A percentile compares a stretch with the other conserved stretches of the same genome.
Evolutionary conservation across 2,113 vertebrate genomes (phyloP).

Genomic region (Oryzias celebensis): DNA sequence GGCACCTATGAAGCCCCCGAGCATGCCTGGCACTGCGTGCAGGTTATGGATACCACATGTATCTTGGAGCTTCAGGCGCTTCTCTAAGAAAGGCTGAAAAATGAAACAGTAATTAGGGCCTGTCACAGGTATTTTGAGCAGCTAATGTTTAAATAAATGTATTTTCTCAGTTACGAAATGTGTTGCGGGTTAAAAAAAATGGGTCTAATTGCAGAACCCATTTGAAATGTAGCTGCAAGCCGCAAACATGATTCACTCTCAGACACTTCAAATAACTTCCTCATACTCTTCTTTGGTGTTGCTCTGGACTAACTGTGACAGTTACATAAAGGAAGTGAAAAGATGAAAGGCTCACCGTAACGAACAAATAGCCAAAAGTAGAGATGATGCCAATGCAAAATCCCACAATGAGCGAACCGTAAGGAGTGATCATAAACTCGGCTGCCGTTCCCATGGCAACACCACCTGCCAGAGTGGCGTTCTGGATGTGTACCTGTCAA

Average conservation of each 20-base stretch:
- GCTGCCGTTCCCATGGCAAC: constrained; percentile 92
- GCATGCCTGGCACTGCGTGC: constrained; percentile 89
- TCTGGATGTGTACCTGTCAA: constrained; percentile 93
- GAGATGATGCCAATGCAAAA: constrained; percentile 87
- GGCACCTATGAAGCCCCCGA: constrained; percentile 89
- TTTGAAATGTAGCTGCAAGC: no score
- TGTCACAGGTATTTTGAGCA: no score
- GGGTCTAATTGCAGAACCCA: no score
- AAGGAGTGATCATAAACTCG: constrained; percentile 92
- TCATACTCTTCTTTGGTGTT: no score
- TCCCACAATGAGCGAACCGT: constrained; percentile 89
- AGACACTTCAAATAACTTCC: no score
- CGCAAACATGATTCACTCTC: no score
- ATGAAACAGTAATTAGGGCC: neutral
- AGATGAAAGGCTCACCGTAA: constrained; percentile 81
- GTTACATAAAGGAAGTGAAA: neutral
- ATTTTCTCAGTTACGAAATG: no score
- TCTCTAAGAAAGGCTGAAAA: constrained; percentile 87
- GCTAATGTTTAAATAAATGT: no score
- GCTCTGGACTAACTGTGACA: neutral
- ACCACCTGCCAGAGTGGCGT: constrained; percentile 87
- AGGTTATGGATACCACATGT: constrained; percentile 95
- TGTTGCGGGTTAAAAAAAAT: no score
- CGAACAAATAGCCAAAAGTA: constrained; percentile 85
- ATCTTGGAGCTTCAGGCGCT: constrained; percentile 86